phyloP scores from a whole-genome alignment of 2,888 invertebrate genomes.

The Aleiodes testaceus region DNA sequence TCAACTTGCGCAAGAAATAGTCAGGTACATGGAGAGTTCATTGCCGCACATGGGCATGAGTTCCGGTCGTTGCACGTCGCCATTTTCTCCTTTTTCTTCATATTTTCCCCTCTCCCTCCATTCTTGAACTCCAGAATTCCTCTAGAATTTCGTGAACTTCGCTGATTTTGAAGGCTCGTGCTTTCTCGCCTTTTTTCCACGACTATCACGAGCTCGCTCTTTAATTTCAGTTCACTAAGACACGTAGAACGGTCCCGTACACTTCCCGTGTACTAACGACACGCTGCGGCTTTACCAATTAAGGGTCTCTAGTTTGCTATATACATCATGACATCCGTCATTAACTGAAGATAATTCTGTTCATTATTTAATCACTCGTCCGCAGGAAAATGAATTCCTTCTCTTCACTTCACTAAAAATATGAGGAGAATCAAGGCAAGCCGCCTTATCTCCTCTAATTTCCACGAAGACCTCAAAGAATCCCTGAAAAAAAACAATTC shows the following conservation, averaged over 20 bases:
- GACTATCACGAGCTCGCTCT: background rate
- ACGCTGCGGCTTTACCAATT: constrained; percentile 68
- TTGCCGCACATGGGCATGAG: constrained; percentile 56
- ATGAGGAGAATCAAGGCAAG: too few relatives aligned
- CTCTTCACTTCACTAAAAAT: too few relatives aligned
- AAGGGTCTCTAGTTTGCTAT: constrained; percentile 60
- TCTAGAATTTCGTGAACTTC: constrained; percentile 27
- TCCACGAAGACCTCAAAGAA: too few relatives aligned
- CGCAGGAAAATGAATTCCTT: background rate
- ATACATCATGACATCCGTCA: constrained; percentile 31
- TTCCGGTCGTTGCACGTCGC: constrained; percentile 60
- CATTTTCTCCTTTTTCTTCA: constrained; percentile 15
- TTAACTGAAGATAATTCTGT: constrained; percentile 9
- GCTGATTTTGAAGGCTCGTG: constrained; percentile 25
- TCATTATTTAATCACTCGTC: constrained; percentile 44
- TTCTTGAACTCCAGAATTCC: constrained; percentile 17
- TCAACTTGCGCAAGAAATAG: background rate
- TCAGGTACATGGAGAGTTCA: constrained; percentile 57
- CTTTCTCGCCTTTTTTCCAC: constrained; percentile 9
- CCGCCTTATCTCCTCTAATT: too few relatives aligned
- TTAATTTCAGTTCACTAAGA: constrained; percentile 51
- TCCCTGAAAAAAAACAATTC: too few relatives aligned
- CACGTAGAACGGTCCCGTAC: constrained; percentile 71
- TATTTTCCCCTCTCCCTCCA: background rate
- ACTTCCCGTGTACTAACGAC: constrained; percentile 63